Conservation (phyloP, 1,140 invertebrate genomes). For the Scaptomyza montana region DNA sequence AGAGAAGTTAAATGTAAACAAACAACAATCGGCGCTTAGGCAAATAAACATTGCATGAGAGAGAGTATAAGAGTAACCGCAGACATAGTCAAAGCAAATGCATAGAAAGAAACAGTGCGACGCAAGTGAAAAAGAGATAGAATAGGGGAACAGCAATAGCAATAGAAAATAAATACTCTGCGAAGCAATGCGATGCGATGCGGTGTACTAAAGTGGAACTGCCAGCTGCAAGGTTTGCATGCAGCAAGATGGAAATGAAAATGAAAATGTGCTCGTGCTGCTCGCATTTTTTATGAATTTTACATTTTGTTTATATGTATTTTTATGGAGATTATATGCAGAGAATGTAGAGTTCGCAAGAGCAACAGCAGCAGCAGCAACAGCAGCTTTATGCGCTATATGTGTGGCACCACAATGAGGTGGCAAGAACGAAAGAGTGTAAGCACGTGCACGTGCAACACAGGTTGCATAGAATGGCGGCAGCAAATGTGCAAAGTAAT, state of each 20-base stretch:
- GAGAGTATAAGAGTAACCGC: slow-evolving; percentile 26
- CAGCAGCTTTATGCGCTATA: neutral
- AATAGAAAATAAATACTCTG: slow-evolving; percentile 19
- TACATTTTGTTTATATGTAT: slow-evolving; percentile 66
- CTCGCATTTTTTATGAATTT: slow-evolving; percentile 61
- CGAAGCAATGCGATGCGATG: slow-evolving; percentile 22
- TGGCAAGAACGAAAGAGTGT: neutral
- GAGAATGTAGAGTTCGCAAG: slow-evolving; percentile 9
- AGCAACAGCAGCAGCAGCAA: neutral
- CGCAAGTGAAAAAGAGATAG: neutral
- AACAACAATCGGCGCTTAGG: slow-evolving; percentile 64
- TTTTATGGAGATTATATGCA: slow-evolving; percentile 63
- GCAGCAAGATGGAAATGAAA: slow-evolving; percentile 14
- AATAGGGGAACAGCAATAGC: neutral
- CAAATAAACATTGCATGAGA: slow-evolving; percentile 65
- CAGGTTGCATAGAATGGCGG: slow-evolving; percentile 41
- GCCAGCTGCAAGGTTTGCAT: slow-evolving; percentile 22
- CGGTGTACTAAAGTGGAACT: slow-evolving; percentile 31
- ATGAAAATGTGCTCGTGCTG: slow-evolving; percentile 28
- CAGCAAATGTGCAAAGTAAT: slow-evolving; percentile 62
- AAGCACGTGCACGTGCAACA: slow-evolving; percentile 33
- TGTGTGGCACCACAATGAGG: neutral
- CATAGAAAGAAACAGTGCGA: slow-evolving; percentile 7
- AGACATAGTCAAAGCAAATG: slow-evolving; percentile 40
- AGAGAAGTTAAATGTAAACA: slow-evolving; percentile 50